These are phyloP conservation scores for Salvelinus alpinus DNA, from an alignment of 2,113 vertebrate genomes.

Conservation along the genomic window DNA sequence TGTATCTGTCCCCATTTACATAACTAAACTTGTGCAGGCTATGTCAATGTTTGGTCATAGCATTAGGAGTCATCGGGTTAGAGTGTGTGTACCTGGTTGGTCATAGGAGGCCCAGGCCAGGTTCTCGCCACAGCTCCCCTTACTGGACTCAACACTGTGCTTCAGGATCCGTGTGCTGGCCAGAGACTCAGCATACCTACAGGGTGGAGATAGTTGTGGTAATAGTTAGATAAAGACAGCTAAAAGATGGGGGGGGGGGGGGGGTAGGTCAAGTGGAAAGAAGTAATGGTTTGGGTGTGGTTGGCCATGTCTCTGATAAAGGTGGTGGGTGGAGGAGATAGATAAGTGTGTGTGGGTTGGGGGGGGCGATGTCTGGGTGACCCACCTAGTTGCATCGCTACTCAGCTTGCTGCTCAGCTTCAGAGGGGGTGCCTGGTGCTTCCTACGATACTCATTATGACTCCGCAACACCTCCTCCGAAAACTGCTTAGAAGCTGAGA, in stretches of 20 bases:
- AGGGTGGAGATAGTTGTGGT: background rate
- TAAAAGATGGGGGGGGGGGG: background rate
- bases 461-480: slow-evolving; percentile 83
- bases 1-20: too few species aligned
- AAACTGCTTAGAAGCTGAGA: slow-evolving; percentile 91
- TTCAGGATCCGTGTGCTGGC: slow-evolving; percentile 91
- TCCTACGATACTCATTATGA: slow-evolving; percentile 90
- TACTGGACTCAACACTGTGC: slow-evolving; percentile 90
- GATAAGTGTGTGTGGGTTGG: slow-evolving; percentile 14
- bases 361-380: slow-evolving; percentile 15
- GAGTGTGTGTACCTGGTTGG: slow-evolving; percentile 79
- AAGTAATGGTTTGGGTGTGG: too few species aligned
- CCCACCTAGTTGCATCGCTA: slow-evolving; percentile 89
- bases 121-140: slow-evolving; percentile 92
- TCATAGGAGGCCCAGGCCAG: slow-evolving; percentile 97
- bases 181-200: slow-evolving; percentile 90
- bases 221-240: background rate
- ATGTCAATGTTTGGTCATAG: background rate
- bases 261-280: background rate
- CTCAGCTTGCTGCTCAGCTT: slow-evolving; percentile 88
- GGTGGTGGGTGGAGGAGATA: background rate
- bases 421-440: slow-evolving; percentile 85
- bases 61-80: background rate
- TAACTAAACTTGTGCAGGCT: too few species aligned
- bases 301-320: background rate